Percentiles rank a stretch among this genome's conserved stretches.
These are phyloP conservation scores for Pseudomyrmex sp. DNA, from an alignment of 1,140 invertebrate genomes.

Conservation along the genomic window DNA sequence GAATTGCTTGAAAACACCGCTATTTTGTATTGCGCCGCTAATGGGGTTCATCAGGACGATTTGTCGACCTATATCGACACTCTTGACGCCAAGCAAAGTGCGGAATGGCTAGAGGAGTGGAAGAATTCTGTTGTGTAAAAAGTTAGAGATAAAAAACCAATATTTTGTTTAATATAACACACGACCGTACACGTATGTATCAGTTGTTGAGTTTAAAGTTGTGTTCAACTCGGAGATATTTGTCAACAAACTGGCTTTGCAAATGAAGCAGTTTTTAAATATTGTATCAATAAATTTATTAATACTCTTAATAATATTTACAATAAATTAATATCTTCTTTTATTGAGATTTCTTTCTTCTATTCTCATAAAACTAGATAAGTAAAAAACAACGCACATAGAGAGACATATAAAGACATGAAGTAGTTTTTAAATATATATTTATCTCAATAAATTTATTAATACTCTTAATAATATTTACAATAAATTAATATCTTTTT, in stretches of 20 bases:
- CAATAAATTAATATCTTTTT: too few species aligned
- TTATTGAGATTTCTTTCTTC: too few species aligned
- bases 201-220: slow-evolving; percentile 15
- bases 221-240: neutral
- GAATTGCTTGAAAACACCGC: slow-evolving; percentile 77
- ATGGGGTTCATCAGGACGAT: slow-evolving; percentile 77
- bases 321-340: too few species aligned
- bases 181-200: neutral
- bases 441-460: too few species aligned
- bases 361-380: too few species aligned
- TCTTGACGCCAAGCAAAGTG: slow-evolving; percentile 73
- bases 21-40: slow-evolving; percentile 78
- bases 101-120: slow-evolving; percentile 74
- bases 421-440: neutral
- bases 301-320: too few species aligned
- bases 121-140: slow-evolving; percentile 43
- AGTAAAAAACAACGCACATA: too few species aligned
- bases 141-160: neutral
- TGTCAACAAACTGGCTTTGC: neutral
- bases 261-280: neutral
- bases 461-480: too few species aligned
- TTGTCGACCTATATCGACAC: slow-evolving; percentile 77
- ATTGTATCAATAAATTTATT: too few species aligned
- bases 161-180: slow-evolving; percentile 17
- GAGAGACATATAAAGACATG: neutral